A percentile compares a stretch with the other conserved stretches of the same genome.
phyloP scores from a whole-genome alignment of 1,140 invertebrate species.

The Eulimnadia texana region DNA sequence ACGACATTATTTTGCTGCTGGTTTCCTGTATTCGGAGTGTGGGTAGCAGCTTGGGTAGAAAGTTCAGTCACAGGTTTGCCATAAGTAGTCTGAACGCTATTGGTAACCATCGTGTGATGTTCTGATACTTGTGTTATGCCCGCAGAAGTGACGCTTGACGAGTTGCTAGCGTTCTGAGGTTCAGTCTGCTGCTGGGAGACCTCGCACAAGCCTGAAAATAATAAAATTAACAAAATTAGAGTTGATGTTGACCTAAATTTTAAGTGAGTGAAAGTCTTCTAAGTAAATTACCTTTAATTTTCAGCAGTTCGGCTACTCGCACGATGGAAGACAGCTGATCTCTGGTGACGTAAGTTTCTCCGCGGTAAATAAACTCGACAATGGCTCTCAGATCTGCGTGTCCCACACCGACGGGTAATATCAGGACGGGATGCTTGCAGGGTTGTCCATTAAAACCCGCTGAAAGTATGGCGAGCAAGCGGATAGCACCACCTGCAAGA shows the following conservation, averaged over 20 bases:
- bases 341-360: constrained; percentile 23
- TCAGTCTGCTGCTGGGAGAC: constrained; percentile 15
- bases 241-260: not conserved
- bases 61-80: not conserved
- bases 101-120: too few species aligned
- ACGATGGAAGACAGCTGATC: constrained; percentile 16
- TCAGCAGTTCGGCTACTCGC: constrained; percentile 14
- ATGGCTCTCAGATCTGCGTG: constrained; percentile 51
- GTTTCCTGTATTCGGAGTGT: not conserved
- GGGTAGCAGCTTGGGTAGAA: too few species aligned
- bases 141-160: too few species aligned
- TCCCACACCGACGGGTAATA: constrained; percentile 44
- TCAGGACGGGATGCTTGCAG: constrained; percentile 60
- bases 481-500: constrained; percentile 41
- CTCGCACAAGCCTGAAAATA: constrained; percentile 9
- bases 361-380: constrained; percentile 55
- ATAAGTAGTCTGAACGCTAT: too few species aligned
- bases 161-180: not conserved
- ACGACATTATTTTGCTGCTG: not conserved
- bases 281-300: constrained; percentile 13
- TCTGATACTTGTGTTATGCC: too few species aligned
- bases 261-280: not conserved
- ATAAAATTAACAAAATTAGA: not conserved
- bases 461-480: constrained; percentile 61
- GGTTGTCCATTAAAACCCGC: constrained; percentile 50